Percentiles rank a stretch among this genome's conserved stretches.
Evolutionary conservation across 2,888 invertebrate genomes (phyloP).

Genomic region (Litoditis marina): DNA sequence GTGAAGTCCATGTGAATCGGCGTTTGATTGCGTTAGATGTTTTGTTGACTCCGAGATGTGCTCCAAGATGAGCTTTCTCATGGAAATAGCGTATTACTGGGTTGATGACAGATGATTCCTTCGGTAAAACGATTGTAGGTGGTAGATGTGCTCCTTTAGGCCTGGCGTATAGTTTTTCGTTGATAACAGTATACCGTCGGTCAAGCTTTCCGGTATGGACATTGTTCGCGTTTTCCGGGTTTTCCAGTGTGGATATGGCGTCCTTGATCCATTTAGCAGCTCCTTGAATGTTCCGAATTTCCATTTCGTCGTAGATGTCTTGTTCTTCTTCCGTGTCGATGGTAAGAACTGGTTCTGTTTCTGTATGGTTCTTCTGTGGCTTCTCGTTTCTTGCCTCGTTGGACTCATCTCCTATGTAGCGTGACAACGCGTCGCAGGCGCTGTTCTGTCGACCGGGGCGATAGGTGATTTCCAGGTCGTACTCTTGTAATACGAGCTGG

Average conservation of each 20-base stretch:
- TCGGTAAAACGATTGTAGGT: constrained; percentile 16
- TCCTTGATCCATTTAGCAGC: no score
- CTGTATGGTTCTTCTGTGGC: no score
- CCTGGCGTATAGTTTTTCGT: constrained; percentile 11
- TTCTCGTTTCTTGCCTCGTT: no score
- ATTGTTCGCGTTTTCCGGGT: no score
- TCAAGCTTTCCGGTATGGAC: neutral
- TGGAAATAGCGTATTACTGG: constrained; percentile 18
- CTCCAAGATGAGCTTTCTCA: neutral
- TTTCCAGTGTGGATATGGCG: no score
- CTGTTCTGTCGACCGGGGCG: constrained; percentile 30
- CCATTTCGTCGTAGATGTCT: no score
- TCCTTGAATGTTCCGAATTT: no score
- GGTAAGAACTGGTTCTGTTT: no score
- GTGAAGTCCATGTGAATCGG: constrained; percentile 15
- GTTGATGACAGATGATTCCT: neutral
- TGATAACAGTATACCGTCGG: constrained; percentile 10
- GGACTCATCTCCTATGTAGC: constrained; percentile 16
- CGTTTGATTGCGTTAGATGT: constrained; percentile 3
- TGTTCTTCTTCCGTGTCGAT: no score
- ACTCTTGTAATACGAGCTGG: constrained; percentile 19
- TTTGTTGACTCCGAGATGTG: constrained; percentile 18
- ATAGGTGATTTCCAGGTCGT: constrained; percentile 28
- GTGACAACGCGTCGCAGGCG: constrained; percentile 26
- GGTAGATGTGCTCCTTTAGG: neutral